Evolutionary conservation across 23 tunicate species (phyloP).

Genomic region (Ciona savignyi): DNA sequence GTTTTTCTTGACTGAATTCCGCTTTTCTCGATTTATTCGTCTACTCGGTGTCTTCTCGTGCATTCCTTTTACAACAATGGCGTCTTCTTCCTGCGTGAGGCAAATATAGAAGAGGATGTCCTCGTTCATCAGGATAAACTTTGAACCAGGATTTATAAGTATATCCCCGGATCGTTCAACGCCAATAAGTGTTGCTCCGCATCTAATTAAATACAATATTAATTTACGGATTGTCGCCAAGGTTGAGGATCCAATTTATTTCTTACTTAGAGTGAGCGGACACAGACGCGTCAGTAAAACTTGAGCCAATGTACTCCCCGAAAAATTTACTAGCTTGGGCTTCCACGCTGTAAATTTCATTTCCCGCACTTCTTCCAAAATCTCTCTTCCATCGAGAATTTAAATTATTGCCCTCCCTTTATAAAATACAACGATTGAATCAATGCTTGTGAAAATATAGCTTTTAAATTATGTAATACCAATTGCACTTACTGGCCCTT

Average conservation of each 20-base stretch:
- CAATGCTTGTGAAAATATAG: no score
- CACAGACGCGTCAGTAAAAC: slow-evolving; percentile 54
- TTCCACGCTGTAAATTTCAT: slow-evolving; percentile 93
- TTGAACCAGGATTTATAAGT: slow-evolving; percentile 81
- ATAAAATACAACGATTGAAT: no score
- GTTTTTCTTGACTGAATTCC: no score
- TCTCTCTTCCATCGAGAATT: slow-evolving; percentile 63
- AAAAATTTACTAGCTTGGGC: slow-evolving; percentile 88
- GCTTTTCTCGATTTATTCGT: background rate
- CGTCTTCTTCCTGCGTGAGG: slow-evolving; percentile 90
- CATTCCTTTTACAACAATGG: slow-evolving; percentile 40
- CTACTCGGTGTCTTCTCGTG: background rate
- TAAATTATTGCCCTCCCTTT: slow-evolving; percentile 69
- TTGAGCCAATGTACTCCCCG: slow-evolving; percentile 57
- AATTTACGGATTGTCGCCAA: background rate
- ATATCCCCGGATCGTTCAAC: slow-evolving; percentile 74
- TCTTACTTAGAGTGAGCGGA: slow-evolving; percentile 83
- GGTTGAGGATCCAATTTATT: background rate
- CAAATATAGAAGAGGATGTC: slow-evolving; percentile 92
- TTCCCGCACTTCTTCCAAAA: slow-evolving; percentile 94
- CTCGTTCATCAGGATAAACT: slow-evolving; percentile 33
- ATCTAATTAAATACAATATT: slow-evolving; percentile 16
- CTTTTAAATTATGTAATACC: no score
- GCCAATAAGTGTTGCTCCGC: slow-evolving; percentile 89
- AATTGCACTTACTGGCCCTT: slow-evolving; percentile 86